A percentile compares a stretch with the other conserved stretches of the same genome.
phyloP scores from a whole-genome alignment of 2,797 vertebrate species.

The Hypotaenidia okinawae region DNA sequence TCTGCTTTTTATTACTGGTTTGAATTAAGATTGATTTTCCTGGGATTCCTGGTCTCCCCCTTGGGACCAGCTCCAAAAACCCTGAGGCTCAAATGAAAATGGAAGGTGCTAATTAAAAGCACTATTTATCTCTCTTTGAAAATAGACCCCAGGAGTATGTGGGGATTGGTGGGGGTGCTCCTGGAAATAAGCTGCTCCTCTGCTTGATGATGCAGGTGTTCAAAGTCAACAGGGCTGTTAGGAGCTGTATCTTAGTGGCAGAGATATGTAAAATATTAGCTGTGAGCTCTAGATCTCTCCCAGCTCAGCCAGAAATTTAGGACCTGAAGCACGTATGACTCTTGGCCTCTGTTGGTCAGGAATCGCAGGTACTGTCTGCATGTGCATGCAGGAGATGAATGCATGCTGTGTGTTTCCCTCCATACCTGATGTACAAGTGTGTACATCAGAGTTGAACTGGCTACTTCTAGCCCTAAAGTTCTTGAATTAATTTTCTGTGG shows the following conservation, averaged over 20 bases:
- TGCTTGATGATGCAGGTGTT: background rate
- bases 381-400: background rate
- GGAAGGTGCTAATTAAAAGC: constrained; percentile 77
- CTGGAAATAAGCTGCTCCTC: constrained; percentile 36
- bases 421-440: background rate
- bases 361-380: background rate
- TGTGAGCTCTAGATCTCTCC: background rate
- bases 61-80: constrained; percentile 55
- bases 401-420: background rate
- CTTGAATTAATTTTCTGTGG: background rate
- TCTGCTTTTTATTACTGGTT: constrained; percentile 74
- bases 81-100: constrained; percentile 69
- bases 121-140: constrained; percentile 72
- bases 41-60: constrained; percentile 56
- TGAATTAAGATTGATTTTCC: constrained; percentile 80
- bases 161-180: background rate
- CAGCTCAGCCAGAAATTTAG: background rate
- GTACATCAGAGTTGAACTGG: background rate
- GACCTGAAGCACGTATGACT: background rate
- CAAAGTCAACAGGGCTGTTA: background rate
- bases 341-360: background rate
- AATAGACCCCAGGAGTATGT: constrained; percentile 40
- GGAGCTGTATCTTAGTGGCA: background rate
- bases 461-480: background rate
- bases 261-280: background rate